These are phyloP conservation scores for Lycophotia porphyrea DNA, from an alignment of 2,888 invertebrate genomes.

Conservation along the genomic window DNA sequence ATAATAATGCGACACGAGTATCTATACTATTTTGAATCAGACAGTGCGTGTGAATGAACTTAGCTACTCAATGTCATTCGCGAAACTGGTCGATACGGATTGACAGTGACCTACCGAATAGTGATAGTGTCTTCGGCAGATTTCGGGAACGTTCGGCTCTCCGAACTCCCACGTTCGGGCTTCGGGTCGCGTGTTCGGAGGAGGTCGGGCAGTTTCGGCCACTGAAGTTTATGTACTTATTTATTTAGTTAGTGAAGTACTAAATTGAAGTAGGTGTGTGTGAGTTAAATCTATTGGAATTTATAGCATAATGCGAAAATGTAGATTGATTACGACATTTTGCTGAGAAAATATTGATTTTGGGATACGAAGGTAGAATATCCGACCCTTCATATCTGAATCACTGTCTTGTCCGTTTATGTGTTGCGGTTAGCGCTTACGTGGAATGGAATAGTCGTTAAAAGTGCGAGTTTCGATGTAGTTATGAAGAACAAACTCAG, in stretches of 20 bases:
- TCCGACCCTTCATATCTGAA: too few relatives aligned
- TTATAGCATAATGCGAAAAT: conserved; percentile 18
- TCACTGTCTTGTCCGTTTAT: not conserved
- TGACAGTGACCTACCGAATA: conserved; percentile 62
- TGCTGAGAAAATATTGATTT: conserved; percentile 25
- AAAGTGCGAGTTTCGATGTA: not conserved
- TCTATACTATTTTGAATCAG: conserved; percentile 42
- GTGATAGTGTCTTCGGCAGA: conserved; percentile 41
- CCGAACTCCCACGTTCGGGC: conserved; percentile 21
- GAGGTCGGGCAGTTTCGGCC: conserved; percentile 20
- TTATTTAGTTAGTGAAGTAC: conserved; percentile 24
- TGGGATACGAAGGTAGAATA: not conserved
- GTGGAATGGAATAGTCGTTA: not conserved
- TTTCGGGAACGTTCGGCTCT: conserved; percentile 41
- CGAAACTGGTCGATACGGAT: conserved; percentile 49
- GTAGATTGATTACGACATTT: conserved; percentile 9
- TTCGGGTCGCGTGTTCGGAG: conserved; percentile 14
- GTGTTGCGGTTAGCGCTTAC: not conserved
- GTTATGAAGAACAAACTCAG: not conserved
- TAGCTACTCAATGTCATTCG: conserved; percentile 55
- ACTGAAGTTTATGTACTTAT: conserved; percentile 13
- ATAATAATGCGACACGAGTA: conserved; percentile 24
- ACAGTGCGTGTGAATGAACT: conserved; percentile 59
- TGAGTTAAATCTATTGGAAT: conserved; percentile 18
- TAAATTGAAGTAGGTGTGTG: conserved; percentile 10